phyloP scores from a whole-genome alignment of 2,113 vertebrate species.

The Pluvianellus socialis region DNA sequence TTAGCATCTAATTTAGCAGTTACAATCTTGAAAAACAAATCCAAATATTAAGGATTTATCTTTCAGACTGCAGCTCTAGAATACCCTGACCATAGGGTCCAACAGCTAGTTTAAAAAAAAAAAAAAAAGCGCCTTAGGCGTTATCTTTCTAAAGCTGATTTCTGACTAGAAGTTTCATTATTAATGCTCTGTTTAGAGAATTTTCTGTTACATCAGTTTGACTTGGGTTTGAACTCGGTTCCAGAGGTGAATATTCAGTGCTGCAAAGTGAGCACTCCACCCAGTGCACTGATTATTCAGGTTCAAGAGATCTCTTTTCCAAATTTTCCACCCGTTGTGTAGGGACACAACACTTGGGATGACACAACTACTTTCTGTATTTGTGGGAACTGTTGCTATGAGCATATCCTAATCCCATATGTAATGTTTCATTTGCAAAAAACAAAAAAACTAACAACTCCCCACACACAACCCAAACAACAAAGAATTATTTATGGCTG shows the following conservation, averaged over 20 bases:
- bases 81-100: background rate
- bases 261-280: conserved; percentile 52
- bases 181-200: background rate
- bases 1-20: background rate
- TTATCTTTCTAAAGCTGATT: background rate
- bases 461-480: background rate
- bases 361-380: conserved; percentile 66
- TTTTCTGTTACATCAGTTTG: conserved; percentile 24
- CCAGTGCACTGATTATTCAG: conserved; percentile 59
- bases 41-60: background rate
- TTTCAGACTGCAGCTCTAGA: background rate
- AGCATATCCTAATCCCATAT: conserved; percentile 41
- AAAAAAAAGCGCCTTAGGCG: background rate
- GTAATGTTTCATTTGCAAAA: conserved; percentile 44
- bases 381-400: conserved; percentile 70
- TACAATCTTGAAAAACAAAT: background rate
- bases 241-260: conserved; percentile 40
- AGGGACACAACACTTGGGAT: conserved; percentile 48
- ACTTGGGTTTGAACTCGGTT: conserved; percentile 1
- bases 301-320: conserved; percentile 66
- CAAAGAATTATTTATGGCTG: background rate
- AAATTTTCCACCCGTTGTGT: conserved; percentile 63
- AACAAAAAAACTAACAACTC: background rate
- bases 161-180: background rate
- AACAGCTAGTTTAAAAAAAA: background rate